Percentiles rank a stretch among this genome's conserved stretches.
phyloP scores from a whole-genome alignment of 1,140 invertebrate species.

The Ceratoteleas bidentatus region DNA sequence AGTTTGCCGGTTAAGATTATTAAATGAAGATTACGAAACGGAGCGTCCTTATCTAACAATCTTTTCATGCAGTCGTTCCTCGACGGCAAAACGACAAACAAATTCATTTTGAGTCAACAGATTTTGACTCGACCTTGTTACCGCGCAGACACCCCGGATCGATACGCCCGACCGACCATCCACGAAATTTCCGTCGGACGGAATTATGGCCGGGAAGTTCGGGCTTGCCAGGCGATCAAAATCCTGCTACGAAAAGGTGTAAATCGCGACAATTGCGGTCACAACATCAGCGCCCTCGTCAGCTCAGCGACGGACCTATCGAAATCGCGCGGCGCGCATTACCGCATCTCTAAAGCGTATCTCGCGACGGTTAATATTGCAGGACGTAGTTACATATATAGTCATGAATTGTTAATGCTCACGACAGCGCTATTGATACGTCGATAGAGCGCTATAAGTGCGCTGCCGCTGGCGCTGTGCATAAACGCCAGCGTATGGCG shows the following conservation, averaged over 20 bases:
- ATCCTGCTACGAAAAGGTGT: not conserved
- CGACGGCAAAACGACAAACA: too few relatives aligned
- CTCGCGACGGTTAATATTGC: slow-evolving; percentile 48
- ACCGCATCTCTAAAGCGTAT: slow-evolving; percentile 37
- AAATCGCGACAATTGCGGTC: slow-evolving; percentile 13
- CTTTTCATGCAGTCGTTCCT: too few relatives aligned
- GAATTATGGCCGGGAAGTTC: not conserved
- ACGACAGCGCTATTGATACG: slow-evolving; percentile 66
- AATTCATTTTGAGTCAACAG: too few relatives aligned
- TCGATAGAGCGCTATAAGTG: slow-evolving; percentile 64
- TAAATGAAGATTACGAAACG: too few relatives aligned
- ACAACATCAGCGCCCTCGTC: not conserved
- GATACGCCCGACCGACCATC: not conserved
- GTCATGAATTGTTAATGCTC: slow-evolving; percentile 64
- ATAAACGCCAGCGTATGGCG: slow-evolving; percentile 35
- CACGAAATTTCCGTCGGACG: not conserved
- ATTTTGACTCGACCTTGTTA: too few relatives aligned
- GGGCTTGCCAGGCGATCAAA: not conserved
- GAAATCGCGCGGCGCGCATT: slow-evolving; percentile 28
- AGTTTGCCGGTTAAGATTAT: too few relatives aligned
- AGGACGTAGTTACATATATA: slow-evolving; percentile 43
- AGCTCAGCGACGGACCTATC: slow-evolving; percentile 10
- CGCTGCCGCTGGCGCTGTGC: slow-evolving; percentile 38
- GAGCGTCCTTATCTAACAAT: too few relatives aligned
- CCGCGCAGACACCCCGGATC: too few relatives aligned